A percentile compares a stretch with the other conserved stretches of the same genome.
phyloP scores from a whole-genome alignment of 2,888 invertebrate species.

The Nephrotoma flavescens region DNA sequence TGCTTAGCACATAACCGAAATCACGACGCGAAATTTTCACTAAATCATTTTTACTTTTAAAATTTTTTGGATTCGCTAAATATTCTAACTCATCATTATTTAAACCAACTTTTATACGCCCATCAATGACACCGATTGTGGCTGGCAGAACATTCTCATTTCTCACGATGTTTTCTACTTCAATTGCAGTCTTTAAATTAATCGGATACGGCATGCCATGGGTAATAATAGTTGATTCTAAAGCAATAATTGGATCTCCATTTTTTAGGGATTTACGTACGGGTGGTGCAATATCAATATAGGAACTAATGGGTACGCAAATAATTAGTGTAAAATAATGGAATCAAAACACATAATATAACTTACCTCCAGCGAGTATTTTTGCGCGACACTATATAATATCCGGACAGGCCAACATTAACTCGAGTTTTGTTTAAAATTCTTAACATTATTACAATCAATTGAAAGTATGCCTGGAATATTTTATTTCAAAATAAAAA shows the following conservation, averaged over 20 bases:
- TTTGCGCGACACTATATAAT: not conserved
- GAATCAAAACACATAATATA: not conserved
- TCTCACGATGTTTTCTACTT: conserved; percentile 66
- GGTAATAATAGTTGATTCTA: conserved; percentile 95
- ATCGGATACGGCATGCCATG: conserved; percentile 95
- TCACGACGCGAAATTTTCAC: conserved; percentile 83
- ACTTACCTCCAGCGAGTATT: not conserved
- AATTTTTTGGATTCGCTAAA: not conserved
- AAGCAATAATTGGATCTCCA: conserved; percentile 67
- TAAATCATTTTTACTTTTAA: not conserved
- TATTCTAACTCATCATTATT: not conserved
- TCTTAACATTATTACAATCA: not conserved
- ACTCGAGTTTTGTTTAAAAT: not conserved
- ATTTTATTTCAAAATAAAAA: not conserved
- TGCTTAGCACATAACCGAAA: conserved; percentile 59
- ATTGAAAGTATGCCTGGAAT: not conserved
- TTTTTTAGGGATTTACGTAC: conserved; percentile 48
- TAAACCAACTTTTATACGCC: conserved; percentile 69
- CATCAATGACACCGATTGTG: conserved; percentile 78
- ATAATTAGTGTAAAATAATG: not conserved
- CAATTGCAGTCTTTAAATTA: conserved; percentile 71
- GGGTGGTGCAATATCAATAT: conserved; percentile 40
- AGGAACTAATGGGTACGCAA: not conserved
- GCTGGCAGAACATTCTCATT: conserved; percentile 76
- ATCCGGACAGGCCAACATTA: not conserved